Evolutionary conservation across 1,140 invertebrate species (phyloP).

Genomic region (Battus philenor): DNA sequence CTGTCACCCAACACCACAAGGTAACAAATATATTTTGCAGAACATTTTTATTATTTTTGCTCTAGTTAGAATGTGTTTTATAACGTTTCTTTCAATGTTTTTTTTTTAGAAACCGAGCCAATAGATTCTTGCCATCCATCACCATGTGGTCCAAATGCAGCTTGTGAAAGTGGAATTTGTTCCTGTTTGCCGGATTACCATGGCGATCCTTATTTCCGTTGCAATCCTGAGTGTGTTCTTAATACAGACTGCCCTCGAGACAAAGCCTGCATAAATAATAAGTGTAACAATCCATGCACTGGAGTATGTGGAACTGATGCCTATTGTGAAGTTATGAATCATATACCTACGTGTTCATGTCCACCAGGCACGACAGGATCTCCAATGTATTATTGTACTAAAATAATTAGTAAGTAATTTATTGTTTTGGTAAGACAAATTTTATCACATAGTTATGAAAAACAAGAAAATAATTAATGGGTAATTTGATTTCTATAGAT

Average conservation of each 20-base stretch:
- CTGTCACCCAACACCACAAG: conserved; percentile 34
- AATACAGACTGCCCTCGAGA: conserved; percentile 81
- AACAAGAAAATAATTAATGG: neutral
- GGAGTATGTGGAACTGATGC: conserved; percentile 85
- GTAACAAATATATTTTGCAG: conserved; percentile 18
- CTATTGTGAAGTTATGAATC: conserved; percentile 87
- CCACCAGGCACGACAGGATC: conserved; percentile 82
- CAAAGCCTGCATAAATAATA: conserved; percentile 83
- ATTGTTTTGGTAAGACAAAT: neutral
- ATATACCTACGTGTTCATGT: conserved; percentile 84
- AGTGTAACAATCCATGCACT: conserved; percentile 84
- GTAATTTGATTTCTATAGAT: no score
- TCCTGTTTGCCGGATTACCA: conserved; percentile 82
- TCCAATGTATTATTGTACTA: conserved; percentile 82
- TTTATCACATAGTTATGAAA: neutral
- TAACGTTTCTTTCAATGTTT: conserved; percentile 1
- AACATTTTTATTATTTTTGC: neutral
- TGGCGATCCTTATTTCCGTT: conserved; percentile 77
- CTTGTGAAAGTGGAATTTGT: conserved; percentile 79
- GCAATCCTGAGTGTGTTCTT: conserved; percentile 82
- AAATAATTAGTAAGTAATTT: conserved; percentile 58
- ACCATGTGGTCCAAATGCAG: conserved; percentile 81
- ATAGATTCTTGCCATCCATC: conserved; percentile 80
- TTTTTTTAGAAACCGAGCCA: conserved; percentile 42
- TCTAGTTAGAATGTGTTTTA: conserved; percentile 22